These are phyloP conservation scores for Tympanuchus pallidicinctus DNA, from an alignment of 2,113 vertebrate genomes.

Conservation along the genomic window DNA sequence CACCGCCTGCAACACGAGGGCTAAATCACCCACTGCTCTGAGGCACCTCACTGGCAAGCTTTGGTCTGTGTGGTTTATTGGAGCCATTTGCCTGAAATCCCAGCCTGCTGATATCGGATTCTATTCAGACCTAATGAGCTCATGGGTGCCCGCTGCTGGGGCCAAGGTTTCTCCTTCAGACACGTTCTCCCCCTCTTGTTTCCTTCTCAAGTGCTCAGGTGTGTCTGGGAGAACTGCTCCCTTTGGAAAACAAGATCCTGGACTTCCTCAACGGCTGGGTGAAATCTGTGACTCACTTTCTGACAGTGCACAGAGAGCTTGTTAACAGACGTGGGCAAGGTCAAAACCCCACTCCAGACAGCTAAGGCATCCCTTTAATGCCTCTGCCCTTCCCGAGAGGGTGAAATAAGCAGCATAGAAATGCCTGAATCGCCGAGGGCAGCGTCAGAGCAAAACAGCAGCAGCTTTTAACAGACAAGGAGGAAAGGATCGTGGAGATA, in stretches of 20 bases:
- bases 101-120: conserved; percentile 47
- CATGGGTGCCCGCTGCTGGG: accelerated
- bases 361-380: neutral
- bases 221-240: neutral
- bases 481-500: neutral
- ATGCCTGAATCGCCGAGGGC: neutral
- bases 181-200: neutral
- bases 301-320: neutral
- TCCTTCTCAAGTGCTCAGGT: neutral
- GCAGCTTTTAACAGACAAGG: neutral
- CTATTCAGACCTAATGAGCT: conserved; percentile 41
- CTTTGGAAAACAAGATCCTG: conserved; percentile 12
- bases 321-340: neutral
- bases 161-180: neutral
- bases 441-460: neutral
- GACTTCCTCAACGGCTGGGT: conserved; percentile 1
- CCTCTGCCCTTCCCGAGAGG: conserved; percentile 10
- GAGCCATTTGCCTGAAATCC: neutral
- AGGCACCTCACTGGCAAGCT: neutral
- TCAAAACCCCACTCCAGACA: neutral
- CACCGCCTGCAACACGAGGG: neutral
- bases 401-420: neutral
- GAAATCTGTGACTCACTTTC: conserved; percentile 40
- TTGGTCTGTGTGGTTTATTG: neutral
- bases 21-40: neutral